phyloP scores from a whole-genome alignment of 2,888 invertebrate species.

The Spialia ferax region DNA sequence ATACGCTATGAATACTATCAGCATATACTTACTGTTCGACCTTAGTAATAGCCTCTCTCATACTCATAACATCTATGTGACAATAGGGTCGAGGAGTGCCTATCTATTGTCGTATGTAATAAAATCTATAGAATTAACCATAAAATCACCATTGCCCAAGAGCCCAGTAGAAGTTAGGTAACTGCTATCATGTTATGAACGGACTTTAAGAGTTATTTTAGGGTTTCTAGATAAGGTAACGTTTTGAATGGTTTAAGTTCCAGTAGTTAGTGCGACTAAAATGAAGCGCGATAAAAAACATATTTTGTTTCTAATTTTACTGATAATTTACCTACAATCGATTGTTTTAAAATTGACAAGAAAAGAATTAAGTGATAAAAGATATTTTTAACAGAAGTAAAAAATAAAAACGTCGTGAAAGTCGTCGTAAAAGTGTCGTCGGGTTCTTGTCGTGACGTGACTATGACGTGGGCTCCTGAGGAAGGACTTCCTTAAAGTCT shows the following conservation, averaged over 20 bases:
- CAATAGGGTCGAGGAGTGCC: conserved; percentile 18
- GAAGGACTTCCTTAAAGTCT: too few relatives aligned
- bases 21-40: conserved; percentile 27
- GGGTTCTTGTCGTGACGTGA: too few relatives aligned
- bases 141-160: conserved; percentile 28
- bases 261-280: background rate
- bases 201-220: background rate
- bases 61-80: background rate
- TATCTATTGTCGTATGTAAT: conserved; percentile 20
- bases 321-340: too few relatives aligned
- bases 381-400: too few relatives aligned
- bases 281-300: background rate
- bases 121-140: conserved; percentile 29
- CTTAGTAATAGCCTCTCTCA: conserved; percentile 19
- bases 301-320: too few relatives aligned
- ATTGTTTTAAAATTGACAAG: too few relatives aligned
- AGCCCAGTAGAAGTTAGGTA: background rate
- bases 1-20: conserved; percentile 38
- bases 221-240: background rate
- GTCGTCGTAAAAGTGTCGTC: too few relatives aligned
- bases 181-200: background rate
- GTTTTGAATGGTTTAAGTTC: background rate
- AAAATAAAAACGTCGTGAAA: too few relatives aligned
- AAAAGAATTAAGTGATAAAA: too few relatives aligned
- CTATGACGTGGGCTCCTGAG: too few relatives aligned